Evolutionary conservation across 2,797 vertebrate species (phyloP).

Genomic region (Pantherophis vulpinus): DNA sequence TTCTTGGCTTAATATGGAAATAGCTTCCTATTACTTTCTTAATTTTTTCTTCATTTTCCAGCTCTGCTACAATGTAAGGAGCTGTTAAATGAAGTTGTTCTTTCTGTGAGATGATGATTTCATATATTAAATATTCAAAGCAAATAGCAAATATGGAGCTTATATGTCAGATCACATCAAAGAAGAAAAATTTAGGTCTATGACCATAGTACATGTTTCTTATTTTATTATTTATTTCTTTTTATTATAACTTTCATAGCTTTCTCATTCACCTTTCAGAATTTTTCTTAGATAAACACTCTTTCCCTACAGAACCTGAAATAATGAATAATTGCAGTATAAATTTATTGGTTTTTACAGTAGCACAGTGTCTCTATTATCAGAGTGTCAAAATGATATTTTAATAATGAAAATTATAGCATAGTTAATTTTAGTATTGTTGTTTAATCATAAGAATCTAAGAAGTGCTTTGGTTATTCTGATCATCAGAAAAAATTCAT

Average conservation of each 20-base stretch:
- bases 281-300: conserved; percentile 21
- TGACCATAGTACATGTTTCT: conserved; percentile 37
- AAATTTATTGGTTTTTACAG: conserved; percentile 25
- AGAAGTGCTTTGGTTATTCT: background rate
- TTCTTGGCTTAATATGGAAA: background rate
- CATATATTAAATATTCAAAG: background rate
- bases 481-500: background rate
- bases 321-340: conserved; percentile 3
- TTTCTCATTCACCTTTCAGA: conserved; percentile 27
- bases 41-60: background rate
- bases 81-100: background rate
- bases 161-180: conserved; percentile 38
- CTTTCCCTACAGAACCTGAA: conserved; percentile 1
- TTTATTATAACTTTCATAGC: conserved; percentile 39
- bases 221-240: conserved; percentile 39
- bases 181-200: conserved; percentile 38
- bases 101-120: conserved; percentile 12
- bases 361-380: conserved; percentile 1
- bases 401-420: conserved; percentile 3
- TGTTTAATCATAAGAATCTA: background rate
- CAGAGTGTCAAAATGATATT: conserved; percentile 16
- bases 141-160: background rate
- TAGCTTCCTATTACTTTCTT: background rate
- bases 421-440: background rate
- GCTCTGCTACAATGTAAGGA: conserved; percentile 10